These are phyloP conservation scores for Cirrhinus mrigala DNA, from an alignment of 2,797 vertebrate genomes.

Conservation along the genomic window DNA sequence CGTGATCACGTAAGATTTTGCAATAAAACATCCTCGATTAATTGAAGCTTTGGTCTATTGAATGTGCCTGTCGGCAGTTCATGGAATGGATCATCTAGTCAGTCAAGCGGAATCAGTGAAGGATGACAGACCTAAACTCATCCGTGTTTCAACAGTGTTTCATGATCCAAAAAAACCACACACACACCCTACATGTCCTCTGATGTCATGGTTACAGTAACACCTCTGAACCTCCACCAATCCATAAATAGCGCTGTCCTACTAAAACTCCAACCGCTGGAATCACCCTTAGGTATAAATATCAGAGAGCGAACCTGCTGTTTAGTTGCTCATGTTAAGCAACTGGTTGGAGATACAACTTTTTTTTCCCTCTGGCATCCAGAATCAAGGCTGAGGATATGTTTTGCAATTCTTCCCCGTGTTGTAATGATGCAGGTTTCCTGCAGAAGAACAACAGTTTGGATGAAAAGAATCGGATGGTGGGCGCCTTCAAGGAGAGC, in stretches of 20 bases:
- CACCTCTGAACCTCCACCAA: slow-evolving; percentile 70
- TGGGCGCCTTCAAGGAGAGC: slow-evolving; percentile 84
- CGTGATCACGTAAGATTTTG: slow-evolving; percentile 18
- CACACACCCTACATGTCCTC: slow-evolving; percentile 9
- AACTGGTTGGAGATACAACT: slow-evolving; percentile 32
- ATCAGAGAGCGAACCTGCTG: slow-evolving; percentile 5
- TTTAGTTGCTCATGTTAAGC: background rate
- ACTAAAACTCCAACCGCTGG: slow-evolving; percentile 60
- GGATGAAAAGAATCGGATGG: slow-evolving; percentile 90
- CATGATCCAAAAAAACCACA: background rate
- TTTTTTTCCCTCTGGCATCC: background rate
- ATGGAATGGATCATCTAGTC: slow-evolving; percentile 48
- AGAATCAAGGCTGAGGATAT: slow-evolving; percentile 64
- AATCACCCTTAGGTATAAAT: slow-evolving; percentile 37
- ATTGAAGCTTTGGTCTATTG: slow-evolving; percentile 24
- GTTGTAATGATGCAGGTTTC: slow-evolving; percentile 87
- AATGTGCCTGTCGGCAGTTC: slow-evolving; percentile 40
- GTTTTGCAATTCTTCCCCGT: slow-evolving; percentile 79
- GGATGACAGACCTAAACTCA: slow-evolving; percentile 12
- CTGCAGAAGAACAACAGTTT: slow-evolving; percentile 98
- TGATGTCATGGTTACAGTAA: slow-evolving; percentile 57
- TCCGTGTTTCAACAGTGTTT: background rate
- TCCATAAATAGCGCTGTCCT: slow-evolving; percentile 72
- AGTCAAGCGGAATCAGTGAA: slow-evolving; percentile 44
- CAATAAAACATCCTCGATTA: slow-evolving; percentile 44